Percentiles rank a stretch among this genome's conserved stretches.
These are phyloP conservation scores for Tachystola acroxantha DNA, from an alignment of 2,888 invertebrate genomes.

Conservation along the genomic window DNA sequence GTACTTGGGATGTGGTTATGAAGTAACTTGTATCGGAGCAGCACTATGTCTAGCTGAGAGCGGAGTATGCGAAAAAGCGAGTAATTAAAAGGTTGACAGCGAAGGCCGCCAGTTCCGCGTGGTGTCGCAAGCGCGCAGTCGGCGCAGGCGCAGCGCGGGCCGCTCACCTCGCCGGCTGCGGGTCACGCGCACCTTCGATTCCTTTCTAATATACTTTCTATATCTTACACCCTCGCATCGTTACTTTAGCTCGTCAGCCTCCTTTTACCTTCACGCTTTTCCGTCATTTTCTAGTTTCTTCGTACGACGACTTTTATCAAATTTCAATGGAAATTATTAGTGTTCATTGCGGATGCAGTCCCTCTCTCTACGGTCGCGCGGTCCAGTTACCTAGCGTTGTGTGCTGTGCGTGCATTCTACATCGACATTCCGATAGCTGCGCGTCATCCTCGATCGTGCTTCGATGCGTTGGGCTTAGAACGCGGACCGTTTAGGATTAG, in stretches of 20 bases:
- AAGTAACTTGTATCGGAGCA: slow-evolving; percentile 9
- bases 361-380: slow-evolving; percentile 31
- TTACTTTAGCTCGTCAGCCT: slow-evolving; percentile 36
- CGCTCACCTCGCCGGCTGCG: slow-evolving; percentile 60
- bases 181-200: slow-evolving; percentile 72
- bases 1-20: neutral
- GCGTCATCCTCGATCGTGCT: slow-evolving; percentile 60
- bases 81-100: slow-evolving; percentile 69
- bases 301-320: slow-evolving; percentile 30
- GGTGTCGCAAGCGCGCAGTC: slow-evolving; percentile 49
- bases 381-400: slow-evolving; percentile 43
- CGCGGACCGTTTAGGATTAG: slow-evolving; percentile 37
- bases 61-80: slow-evolving; percentile 43
- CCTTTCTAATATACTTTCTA: slow-evolving; percentile 78
- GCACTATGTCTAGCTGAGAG: slow-evolving; percentile 20
- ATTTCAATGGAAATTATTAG: slow-evolving; percentile 35
- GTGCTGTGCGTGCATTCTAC: slow-evolving; percentile 57
- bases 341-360: slow-evolving; percentile 35
- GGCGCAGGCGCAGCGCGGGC: slow-evolving; percentile 46
- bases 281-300: slow-evolving; percentile 41
- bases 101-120: slow-evolving; percentile 68
- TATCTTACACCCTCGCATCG: slow-evolving; percentile 46
- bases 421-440: slow-evolving; percentile 61
- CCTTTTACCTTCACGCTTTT: slow-evolving; percentile 52
- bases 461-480: slow-evolving; percentile 48